Evolutionary conservation across 2,797 vertebrate species (phyloP), one percentile per base, ranked within the genome.

Genomic region (Syncerus caffer): DNA sequence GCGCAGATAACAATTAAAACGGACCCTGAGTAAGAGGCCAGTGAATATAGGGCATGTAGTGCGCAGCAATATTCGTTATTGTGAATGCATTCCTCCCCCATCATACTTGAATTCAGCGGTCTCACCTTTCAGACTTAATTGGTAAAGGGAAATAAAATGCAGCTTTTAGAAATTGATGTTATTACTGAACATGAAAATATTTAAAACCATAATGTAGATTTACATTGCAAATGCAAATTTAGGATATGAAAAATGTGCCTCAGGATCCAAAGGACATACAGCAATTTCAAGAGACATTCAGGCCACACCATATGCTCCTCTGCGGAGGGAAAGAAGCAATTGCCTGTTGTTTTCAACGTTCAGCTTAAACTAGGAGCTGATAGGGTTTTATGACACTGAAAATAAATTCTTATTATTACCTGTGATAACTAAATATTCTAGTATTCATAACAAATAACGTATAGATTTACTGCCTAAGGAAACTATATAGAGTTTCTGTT

Each of bases 1-100:
- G 97, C 98, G 93, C 98, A 98, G 98, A 99, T 98, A 98, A 99
- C 98, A 99, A 99, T 99, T 99, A 99, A 99, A 98, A 98, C 95
- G 98, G 98, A 99, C 98, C 98, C 98, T 92, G 98, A 98, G 97
- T 98, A 98, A 98, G 98, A 99, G 99, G 98, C 98, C 98, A 99
- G 97, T 99, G 98, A 98, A 98, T 98, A 96, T 84, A 97, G 98
- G 98, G 98, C 98, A 98, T 97, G 67, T 88, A 92, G 93, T 55
- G 34, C 97, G 96, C 97, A 97, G 85, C 95, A 98, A 97, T 98
- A 89, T 98, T 95, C 97, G 97, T 98, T 97, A 98, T 97, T 98
- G 98, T 98, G 98, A 98, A 98, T 95, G 87, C 85, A 79, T 97
- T 84, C 97, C 95, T 98, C 95, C 97, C 97, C 97, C 97, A 95